These are phyloP conservation scores for Geophilus truncorum DNA, from an alignment of 2,888 invertebrate genomes.

Conservation along the genomic window DNA sequence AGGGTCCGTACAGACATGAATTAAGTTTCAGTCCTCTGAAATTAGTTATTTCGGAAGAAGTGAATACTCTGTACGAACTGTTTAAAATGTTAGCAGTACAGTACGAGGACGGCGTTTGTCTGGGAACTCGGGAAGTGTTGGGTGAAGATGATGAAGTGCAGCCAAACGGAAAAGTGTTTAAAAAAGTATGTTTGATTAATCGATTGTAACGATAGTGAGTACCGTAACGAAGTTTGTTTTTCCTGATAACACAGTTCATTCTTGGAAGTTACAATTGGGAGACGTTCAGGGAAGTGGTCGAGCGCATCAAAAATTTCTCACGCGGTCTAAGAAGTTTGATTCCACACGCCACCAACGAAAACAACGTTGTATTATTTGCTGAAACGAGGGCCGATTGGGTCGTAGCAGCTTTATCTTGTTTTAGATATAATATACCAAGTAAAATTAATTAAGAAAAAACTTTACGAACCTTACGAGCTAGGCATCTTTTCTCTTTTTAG, in stretches of 20 bases:
- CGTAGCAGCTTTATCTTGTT: slow-evolving; percentile 90
- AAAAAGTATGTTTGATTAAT: slow-evolving; percentile 63
- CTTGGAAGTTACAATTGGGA: slow-evolving; percentile 85
- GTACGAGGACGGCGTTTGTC: slow-evolving; percentile 67
- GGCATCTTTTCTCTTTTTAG: slow-evolving; percentile 47
- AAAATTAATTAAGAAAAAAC: too few relatives aligned
- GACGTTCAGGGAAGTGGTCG: slow-evolving; percentile 70
- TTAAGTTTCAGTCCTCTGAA: slow-evolving; percentile 9
- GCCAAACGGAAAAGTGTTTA: slow-evolving; percentile 88
- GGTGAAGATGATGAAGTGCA: slow-evolving; percentile 92
- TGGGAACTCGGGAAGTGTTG: slow-evolving; percentile 84
- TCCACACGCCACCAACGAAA: slow-evolving; percentile 56
- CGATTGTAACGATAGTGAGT: too few relatives aligned
- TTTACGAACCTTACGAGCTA: too few relatives aligned
- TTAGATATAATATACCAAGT: slow-evolving; percentile 87
- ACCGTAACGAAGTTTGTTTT: not conserved
- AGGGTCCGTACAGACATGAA: slow-evolving; percentile 35
- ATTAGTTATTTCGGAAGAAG: slow-evolving; percentile 18
- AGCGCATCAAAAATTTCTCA: slow-evolving; percentile 70
- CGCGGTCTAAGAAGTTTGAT: slow-evolving; percentile 78
- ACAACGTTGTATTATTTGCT: slow-evolving; percentile 87
- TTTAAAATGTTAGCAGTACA: slow-evolving; percentile 70
- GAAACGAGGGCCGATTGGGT: slow-evolving; percentile 99
- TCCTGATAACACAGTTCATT: slow-evolving; percentile 34
- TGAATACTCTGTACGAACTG: slow-evolving; percentile 56